Percentiles rank a stretch among this genome's conserved stretches.
phyloP scores from a whole-genome alignment of 1,140 invertebrate genomes.

The Neotoxoptera formosana region DNA sequence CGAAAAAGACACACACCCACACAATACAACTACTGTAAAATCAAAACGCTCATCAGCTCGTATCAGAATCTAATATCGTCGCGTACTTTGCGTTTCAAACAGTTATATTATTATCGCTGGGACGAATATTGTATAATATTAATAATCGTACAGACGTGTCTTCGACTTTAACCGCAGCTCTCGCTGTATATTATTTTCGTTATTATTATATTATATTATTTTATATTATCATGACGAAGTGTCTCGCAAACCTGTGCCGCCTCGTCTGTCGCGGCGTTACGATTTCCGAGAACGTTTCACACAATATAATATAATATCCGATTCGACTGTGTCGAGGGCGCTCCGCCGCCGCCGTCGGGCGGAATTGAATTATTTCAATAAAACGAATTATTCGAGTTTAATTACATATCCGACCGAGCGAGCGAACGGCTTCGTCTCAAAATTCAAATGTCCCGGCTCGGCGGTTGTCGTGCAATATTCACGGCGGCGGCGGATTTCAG shows the following conservation, averaged over 20 bases:
- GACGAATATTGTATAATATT: too few species aligned
- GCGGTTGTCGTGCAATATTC: background rate
- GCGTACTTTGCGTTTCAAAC: too few species aligned
- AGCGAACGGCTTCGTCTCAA: background rate
- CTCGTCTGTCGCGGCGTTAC: background rate
- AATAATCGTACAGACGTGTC: too few species aligned
- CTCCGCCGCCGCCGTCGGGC: too few species aligned
- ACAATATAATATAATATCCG: background rate
- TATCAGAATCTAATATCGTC: too few species aligned
- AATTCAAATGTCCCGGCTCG: background rate
- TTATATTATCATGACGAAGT: background rate
- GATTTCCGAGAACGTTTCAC: background rate
- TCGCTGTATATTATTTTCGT: background rate
- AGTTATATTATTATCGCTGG: too few species aligned
- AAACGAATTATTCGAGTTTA: slow-evolving; percentile 9
- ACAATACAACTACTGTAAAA: too few species aligned
- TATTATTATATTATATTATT: background rate
- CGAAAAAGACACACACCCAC: too few species aligned
- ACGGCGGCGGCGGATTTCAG: background rate
- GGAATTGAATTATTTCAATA: slow-evolving; percentile 12
- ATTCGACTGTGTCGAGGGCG: background rate
- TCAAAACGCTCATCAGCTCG: too few species aligned
- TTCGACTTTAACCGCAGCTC: too few species aligned
- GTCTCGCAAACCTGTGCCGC: background rate
- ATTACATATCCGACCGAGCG: background rate